Percentiles rank a stretch among this genome's conserved stretches.
Evolutionary conservation across 2,888 invertebrate species (phyloP).

Genomic region (Andrena minutula): DNA sequence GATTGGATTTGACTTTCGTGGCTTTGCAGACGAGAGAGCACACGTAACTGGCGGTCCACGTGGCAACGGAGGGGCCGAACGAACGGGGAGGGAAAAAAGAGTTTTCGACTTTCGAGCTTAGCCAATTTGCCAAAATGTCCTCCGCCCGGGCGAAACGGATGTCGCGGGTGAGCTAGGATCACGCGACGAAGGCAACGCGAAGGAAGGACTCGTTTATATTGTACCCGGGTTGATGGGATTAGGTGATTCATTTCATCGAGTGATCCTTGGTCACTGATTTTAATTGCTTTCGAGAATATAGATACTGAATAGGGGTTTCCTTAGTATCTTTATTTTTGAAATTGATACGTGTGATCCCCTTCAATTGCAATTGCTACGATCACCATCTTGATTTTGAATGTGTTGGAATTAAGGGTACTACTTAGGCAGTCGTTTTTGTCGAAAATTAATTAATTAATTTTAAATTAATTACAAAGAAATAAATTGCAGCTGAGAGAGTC

Average conservation of each 20-base stretch:
- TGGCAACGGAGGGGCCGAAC: conserved; percentile 17
- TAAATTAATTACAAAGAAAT: too few species aligned
- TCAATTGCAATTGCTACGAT: too few species aligned
- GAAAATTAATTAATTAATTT: too few species aligned
- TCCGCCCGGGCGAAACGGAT: conserved; percentile 11
- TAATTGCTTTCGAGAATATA: too few species aligned
- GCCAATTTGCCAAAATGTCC: conserved; percentile 73
- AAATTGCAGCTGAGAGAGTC: too few species aligned
- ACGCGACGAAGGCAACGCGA: background rate
- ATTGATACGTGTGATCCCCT: too few species aligned
- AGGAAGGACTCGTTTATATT: background rate
- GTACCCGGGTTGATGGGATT: background rate
- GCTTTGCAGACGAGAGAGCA: conserved; percentile 24
- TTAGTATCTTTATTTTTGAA: too few species aligned
- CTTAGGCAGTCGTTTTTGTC: too few species aligned
- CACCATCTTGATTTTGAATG: too few species aligned
- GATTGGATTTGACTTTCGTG: conserved; percentile 79
- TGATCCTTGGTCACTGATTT: background rate
- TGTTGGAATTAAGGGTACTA: too few species aligned
- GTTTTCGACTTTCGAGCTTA: conserved; percentile 61
- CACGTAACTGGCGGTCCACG: conserved; percentile 30
- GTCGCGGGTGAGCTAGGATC: conserved; percentile 9
- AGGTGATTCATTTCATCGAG: background rate
- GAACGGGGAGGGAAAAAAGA: conserved; percentile 11
- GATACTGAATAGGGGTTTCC: too few species aligned